These are phyloP conservation scores for Glareola pratincola DNA, from an alignment of 2,113 vertebrate genomes.

Conservation along the genomic window DNA sequence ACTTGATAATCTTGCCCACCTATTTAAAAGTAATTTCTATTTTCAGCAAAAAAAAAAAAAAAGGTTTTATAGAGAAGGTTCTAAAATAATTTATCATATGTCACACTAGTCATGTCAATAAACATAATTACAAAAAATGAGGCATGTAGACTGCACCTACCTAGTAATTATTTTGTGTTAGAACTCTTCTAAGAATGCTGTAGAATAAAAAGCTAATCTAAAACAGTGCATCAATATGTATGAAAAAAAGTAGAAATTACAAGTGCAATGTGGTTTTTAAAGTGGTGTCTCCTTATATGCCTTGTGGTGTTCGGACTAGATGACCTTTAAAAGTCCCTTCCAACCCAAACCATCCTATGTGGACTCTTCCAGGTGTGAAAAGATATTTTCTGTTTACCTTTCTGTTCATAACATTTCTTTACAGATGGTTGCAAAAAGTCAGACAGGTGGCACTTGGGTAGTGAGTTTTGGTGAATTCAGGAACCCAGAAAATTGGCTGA, in stretches of 20 bases:
- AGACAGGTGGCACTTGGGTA: neutral
- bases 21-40: neutral
- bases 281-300: neutral
- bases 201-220: neutral
- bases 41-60: neutral
- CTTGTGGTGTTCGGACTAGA: neutral
- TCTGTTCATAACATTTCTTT: neutral
- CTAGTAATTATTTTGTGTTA: neutral
- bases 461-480: neutral
- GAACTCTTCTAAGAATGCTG: neutral
- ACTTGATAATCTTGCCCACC: neutral
- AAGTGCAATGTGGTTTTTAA: neutral
- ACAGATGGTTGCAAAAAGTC: neutral
- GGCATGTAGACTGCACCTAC: neutral
- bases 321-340: neutral
- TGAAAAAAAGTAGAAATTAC: neutral
- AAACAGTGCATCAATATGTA: neutral
- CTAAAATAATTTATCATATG: neutral
- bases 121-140: neutral
- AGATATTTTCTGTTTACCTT: neutral
- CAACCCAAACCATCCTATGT: neutral
- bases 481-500: neutral
- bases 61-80: neutral
- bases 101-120: neutral
- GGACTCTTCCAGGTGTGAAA: neutral